Base-by-base conservation (phyloP, 2,888 invertebrate genomes). In the Campaea margaritaria region DNA sequence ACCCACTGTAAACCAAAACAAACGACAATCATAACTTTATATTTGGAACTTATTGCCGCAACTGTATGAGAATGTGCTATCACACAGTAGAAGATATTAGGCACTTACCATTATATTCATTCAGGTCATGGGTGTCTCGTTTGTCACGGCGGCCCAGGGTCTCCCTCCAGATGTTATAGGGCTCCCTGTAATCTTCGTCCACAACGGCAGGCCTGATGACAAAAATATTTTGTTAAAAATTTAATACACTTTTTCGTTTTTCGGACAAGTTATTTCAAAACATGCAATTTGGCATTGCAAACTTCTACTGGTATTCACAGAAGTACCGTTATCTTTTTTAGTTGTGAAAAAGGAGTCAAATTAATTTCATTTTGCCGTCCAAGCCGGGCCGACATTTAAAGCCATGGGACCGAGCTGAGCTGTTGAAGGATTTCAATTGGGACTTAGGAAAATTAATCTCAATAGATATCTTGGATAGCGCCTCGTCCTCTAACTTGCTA, bases 101-200 rank as follows among this genome's bases (percentile, higher is more conserved):
- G n/a, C n/a, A n/a, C 83, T 83, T 60, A 90, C 91, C 91, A 46
- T 91, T 91, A 53, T 91, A 92, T 73, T 91, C 91, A 49, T 91
- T 89, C 63, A 91, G 91, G 46, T 92, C 91, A 21, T 83, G 80
- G 2, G 76, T 63, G 5, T 87, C 87, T 0, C 87, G 79, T 67
- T 91, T 91, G 58, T 91, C 87, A 0, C 88, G 85, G 12, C 89
- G 89, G 8, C 91, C 90, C 5, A 92, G 79, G 0, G 91, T 91
- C 70, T 92, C 91, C 47, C 91, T 76, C 91, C 91, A 92, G 64
- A 92, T 92, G 68, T 91, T 92, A 73, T 91, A 92, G 7, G 91
- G 91, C 68, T 92, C 91, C 28, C 91, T 75, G 62, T 92, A 91
- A 73, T 91, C 91, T 69, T 92, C 91, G 58, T 92, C 91, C 36